These are phyloP conservation scores for Echeneis naucrates DNA, from an alignment of 2,797 vertebrate genomes.

Conservation along the genomic window DNA sequence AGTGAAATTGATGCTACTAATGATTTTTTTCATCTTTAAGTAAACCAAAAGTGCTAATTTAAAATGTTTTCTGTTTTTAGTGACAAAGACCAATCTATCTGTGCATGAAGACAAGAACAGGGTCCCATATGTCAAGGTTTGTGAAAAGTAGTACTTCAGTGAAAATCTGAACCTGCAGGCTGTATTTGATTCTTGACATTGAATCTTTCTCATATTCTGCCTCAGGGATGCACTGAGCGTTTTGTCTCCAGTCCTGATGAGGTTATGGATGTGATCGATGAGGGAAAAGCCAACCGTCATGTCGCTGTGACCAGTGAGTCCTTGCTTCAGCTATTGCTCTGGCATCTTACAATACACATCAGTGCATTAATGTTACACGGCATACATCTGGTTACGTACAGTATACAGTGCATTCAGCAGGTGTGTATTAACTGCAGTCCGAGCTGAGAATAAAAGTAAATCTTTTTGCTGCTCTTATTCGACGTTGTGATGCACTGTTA, in stretches of 20 bases:
- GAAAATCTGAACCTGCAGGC: neutral
- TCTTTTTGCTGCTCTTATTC: neutral
- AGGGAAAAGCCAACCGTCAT: conserved; percentile 95
- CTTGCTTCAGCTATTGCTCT: neutral
- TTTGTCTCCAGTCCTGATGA: conserved; percentile 99
- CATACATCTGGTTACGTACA: neutral
- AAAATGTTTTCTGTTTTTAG: conserved; percentile 71
- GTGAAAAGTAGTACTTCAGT: conserved; percentile 17
- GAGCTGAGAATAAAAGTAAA: neutral
- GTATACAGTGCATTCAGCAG: no score
- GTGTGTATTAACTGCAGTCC: no score
- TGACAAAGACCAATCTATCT: conserved; percentile 97
- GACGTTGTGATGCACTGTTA: neutral
- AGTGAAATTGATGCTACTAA: neutral
- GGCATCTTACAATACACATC: neutral
- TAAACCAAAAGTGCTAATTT: neutral
- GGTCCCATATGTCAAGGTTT: conserved; percentile 97
- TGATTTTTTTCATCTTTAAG: no score
- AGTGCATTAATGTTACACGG: neutral
- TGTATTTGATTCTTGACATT: neutral
- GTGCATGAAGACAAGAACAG: conserved; percentile 99
- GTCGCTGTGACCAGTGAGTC: conserved; percentile 97
- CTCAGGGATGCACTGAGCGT: conserved; percentile 96
- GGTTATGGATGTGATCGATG: conserved; percentile 97
- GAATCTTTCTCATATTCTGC: conserved; percentile 15